Evolutionary conservation across 2,797 vertebrate species (phyloP).

Genomic region (Phataginus tetradactyla): DNA sequence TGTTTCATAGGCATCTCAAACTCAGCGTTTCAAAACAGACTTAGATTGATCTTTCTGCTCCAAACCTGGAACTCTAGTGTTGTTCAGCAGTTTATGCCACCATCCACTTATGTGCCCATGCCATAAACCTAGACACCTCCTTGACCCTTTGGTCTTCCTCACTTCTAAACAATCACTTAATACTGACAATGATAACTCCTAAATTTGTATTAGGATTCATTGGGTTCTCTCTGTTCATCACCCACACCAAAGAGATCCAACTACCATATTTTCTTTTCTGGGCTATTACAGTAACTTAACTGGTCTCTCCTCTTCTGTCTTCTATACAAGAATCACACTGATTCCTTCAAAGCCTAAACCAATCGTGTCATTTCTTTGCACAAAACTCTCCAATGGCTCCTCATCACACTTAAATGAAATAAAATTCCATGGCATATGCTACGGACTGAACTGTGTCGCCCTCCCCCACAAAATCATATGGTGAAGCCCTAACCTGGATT

Average conservation of each 20-base stretch:
- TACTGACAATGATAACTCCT: neutral
- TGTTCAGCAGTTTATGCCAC: neutral
- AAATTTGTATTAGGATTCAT: neutral
- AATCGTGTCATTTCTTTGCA: neutral
- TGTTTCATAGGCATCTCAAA: neutral
- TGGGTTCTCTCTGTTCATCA: neutral
- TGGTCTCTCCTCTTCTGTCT: neutral
- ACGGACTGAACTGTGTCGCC: neutral
- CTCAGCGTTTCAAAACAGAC: neutral
- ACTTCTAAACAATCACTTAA: neutral
- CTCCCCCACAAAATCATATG: neutral
- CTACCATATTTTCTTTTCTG: neutral
- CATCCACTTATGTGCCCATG: neutral
- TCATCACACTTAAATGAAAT: neutral
- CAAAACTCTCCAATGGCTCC: neutral
- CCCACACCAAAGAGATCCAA: neutral
- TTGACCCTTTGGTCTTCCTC: neutral
- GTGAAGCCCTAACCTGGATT: neutral
- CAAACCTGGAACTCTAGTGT: neutral
- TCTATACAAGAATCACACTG: neutral
- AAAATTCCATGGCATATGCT: neutral
- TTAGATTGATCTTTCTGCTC: neutral
- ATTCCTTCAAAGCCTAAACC: neutral
- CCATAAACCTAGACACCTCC: neutral
- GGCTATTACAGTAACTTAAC: neutral